Evolutionary conservation across 2,113 vertebrate species (phyloP), one percentile per base, ranked within the genome.

Genomic region (Erinaceus europaeus): DNA sequence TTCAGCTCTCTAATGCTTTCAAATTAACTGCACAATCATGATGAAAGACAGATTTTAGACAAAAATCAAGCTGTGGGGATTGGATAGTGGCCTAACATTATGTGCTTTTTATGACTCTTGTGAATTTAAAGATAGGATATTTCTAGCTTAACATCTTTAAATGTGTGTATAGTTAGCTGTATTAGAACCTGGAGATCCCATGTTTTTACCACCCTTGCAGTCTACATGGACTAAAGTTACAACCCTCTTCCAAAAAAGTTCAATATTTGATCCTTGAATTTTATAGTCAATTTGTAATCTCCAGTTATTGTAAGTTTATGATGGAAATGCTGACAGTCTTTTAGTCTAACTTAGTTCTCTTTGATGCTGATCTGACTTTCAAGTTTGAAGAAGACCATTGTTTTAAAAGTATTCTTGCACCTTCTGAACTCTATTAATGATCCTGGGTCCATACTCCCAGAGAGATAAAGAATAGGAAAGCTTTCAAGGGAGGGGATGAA

Each of bases 131-230:
- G 92, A 83, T 68, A 27, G 84, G 53, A 80, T 53, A 71, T 69
- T 86, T 69, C 81, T 93, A 53, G 42, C 82, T 92, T 91, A n/a
- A n/a, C n/a, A 69, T 68, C 92, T 90, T 93, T 84, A 92, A 93
- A 89, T 82, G 44, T 84, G 76, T 91, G 29, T 72, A 86, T 86
- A 80, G 50, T 9, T 20, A 23, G 44, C 55, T 96, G 78, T 90
- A 79, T 89, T 90, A 84, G 65, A 61, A 38, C 11, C 65, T 71
- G 65, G 72, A 64, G 62, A 52, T 57, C 55, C 9, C 76, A 44
- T 86, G 34, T 25, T 84, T 86, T 87, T 92, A 74, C 61, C 53
- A 50, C 20, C 20, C 76, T 83, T 9, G 2, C 79, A 57, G 21
- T 90, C 85, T 2, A 2, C 13, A 5, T 59, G 20, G 18, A 52